A percentile compares a stretch with the other conserved stretches of the same genome.
Conservation (phyloP, 1,140 invertebrate species). For the Lordiphosa collinella region DNA sequence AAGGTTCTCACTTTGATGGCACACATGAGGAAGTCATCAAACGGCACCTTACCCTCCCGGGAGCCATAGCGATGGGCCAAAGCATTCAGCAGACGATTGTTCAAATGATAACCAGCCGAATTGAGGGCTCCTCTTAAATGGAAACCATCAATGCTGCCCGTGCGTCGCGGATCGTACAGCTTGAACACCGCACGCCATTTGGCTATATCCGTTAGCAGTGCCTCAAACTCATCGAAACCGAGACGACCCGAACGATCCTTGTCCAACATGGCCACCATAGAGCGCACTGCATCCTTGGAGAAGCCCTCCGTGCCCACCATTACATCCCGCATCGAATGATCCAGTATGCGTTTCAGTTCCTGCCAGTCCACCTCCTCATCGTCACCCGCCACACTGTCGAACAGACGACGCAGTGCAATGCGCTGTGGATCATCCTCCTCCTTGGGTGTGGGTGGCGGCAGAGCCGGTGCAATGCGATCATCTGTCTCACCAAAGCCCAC, state of each 20-base stretch:
- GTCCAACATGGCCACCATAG: conserved; percentile 98
- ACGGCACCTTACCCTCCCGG: conserved; percentile 89
- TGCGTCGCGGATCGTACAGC: conserved; percentile 90
- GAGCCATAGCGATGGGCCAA: conserved; percentile 94
- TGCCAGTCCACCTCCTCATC: conserved; percentile 97
- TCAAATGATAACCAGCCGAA: conserved; percentile 93
- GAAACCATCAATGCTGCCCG: conserved; percentile 90
- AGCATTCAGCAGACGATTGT: conserved; percentile 93
- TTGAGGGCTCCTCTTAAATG: conserved; percentile 92
- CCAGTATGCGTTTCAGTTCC: conserved; percentile 95
- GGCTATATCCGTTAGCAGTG: conserved; percentile 91
- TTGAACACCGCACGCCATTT: conserved; percentile 96
- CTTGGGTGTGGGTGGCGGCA: conserved; percentile 70
- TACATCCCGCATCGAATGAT: conserved; percentile 91
- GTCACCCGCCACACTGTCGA: conserved; percentile 91
- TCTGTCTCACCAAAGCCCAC: conserved; percentile 89
- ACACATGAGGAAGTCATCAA: conserved; percentile 97
- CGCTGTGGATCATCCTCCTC: conserved; percentile 81
- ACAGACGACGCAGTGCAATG: conserved; percentile 88
- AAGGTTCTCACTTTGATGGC: conserved; percentile 95
- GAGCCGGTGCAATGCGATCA: conserved; percentile 64
- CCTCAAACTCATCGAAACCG: conserved; percentile 95
- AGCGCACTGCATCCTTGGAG: conserved; percentile 93
- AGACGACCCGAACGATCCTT: conserved; percentile 95
- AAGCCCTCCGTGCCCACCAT: conserved; percentile 85